A percentile compares a stretch with the other conserved stretches of the same genome.
Evolutionary conservation across 2,113 vertebrate species (phyloP).

Genomic region (Dermatemys mawii): DNA sequence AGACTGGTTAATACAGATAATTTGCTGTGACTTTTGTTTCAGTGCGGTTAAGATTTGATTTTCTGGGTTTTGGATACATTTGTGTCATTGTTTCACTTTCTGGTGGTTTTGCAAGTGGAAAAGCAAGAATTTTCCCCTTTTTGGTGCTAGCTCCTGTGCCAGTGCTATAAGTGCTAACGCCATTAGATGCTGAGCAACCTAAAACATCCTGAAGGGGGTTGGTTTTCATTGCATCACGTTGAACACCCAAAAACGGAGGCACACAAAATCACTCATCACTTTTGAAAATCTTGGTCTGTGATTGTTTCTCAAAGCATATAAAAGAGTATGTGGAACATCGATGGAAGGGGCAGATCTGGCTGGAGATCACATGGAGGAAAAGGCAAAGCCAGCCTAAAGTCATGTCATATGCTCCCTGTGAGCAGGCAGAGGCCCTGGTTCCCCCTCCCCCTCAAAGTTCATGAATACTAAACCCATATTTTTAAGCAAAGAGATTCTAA

Average conservation of each 20-base stretch:
- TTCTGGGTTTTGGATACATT: neutral
- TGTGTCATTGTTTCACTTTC: neutral
- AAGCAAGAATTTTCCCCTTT: neutral
- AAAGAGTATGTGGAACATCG: neutral
- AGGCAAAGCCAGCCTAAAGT: neutral
- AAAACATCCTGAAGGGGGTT: too few species aligned
- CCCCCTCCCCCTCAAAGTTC: neutral
- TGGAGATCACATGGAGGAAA: neutral
- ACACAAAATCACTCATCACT: fast-evolving
- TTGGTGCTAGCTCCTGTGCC: neutral
- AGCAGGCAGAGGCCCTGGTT: neutral
- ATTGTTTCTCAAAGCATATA: neutral
- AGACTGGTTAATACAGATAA: neutral
- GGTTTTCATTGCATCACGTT: too few species aligned
- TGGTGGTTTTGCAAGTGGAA: neutral
- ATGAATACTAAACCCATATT: neutral
- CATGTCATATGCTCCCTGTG: neutral
- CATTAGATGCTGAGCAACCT: neutral
- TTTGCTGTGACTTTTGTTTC: neutral
- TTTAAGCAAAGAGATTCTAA: neutral
- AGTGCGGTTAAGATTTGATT: neutral
- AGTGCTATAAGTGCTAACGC: neutral
- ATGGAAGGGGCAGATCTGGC: neutral
- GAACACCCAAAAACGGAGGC: neutral
- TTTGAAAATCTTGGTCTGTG: neutral